A percentile compares a stretch with the other conserved stretches of the same genome.
phyloP scores from a whole-genome alignment of 2,888 invertebrate species.

The Heliothis peltigera region DNA sequence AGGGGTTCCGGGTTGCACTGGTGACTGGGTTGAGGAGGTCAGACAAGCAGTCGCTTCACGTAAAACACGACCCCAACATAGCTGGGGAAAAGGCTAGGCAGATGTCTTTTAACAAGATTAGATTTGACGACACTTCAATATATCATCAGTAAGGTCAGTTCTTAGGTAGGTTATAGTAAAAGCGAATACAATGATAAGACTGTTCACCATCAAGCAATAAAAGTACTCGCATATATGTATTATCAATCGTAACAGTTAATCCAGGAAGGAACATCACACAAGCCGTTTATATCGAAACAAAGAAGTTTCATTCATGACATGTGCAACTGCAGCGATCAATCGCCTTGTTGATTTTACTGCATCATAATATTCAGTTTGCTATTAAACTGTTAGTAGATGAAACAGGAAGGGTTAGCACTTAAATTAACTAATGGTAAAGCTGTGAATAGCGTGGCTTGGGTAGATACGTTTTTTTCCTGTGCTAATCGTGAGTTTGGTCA shows the following conservation, averaged over 20 bases:
- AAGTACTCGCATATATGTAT: neutral
- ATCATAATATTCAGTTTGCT: constrained; percentile 41
- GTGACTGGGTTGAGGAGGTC: too few species aligned
- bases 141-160: too few species aligned
- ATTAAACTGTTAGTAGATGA: constrained; percentile 34
- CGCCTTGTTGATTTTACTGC: constrained; percentile 52
- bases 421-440: constrained; percentile 13
- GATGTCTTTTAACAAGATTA: too few species aligned
- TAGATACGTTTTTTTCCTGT: neutral
- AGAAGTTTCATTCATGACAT: constrained; percentile 38
- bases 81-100: too few species aligned
- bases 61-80: too few species aligned
- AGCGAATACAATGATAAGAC: neutral
- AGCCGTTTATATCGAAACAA: constrained; percentile 38
- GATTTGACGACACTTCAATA: too few species aligned
- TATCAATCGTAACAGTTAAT: neutral
- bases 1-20: too few species aligned
- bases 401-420: constrained; percentile 36
- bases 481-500: neutral
- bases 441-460: neutral
- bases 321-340: constrained; percentile 50
- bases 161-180: too few species aligned
- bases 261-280: constrained; percentile 9
- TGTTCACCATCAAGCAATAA: neutral
- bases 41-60: too few species aligned